Evolutionary conservation across 2,113 vertebrate species (phyloP).

Genomic region (Grammomys dolichurus): DNA sequence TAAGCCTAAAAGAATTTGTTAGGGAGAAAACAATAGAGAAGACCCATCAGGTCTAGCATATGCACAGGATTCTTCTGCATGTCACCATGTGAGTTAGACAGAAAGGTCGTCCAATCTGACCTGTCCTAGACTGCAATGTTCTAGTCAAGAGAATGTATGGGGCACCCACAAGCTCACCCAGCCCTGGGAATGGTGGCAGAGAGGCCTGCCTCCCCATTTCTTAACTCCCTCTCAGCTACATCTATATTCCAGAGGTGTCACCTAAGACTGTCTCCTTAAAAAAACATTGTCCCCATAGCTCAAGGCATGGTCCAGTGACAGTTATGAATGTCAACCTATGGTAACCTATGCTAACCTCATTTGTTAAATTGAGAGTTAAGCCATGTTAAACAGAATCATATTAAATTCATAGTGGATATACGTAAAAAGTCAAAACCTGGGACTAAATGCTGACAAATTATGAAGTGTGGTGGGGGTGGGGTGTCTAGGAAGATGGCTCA

Average conservation of each 20-base stretch:
- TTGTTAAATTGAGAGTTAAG: too few species aligned
- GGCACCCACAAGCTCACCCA: neutral
- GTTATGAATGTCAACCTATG: too few species aligned
- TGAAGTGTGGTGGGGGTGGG: too few species aligned
- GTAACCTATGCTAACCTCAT: too few species aligned
- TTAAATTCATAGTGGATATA: too few species aligned
- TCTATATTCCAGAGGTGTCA: neutral
- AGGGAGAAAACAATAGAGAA: neutral
- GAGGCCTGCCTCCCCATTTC: neutral
- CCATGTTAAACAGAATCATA: too few species aligned
- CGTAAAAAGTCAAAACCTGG: too few species aligned
- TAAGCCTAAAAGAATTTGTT: neutral
- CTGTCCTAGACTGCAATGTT: neutral
- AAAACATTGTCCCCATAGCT: neutral
- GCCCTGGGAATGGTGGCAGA: neutral
- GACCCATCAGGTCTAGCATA: neutral
- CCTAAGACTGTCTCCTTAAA: neutral
- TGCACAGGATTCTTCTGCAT: neutral
- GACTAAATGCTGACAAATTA: too few species aligned
- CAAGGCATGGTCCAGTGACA: neutral
- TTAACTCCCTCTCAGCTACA: neutral
- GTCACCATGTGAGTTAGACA: neutral
- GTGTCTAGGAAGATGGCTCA: too few species aligned
- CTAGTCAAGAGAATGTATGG: neutral
- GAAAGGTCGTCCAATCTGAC: neutral